phyloP scores from a whole-genome alignment of 2,797 vertebrate genomes.

The Hippopotamyrus pictus region DNA sequence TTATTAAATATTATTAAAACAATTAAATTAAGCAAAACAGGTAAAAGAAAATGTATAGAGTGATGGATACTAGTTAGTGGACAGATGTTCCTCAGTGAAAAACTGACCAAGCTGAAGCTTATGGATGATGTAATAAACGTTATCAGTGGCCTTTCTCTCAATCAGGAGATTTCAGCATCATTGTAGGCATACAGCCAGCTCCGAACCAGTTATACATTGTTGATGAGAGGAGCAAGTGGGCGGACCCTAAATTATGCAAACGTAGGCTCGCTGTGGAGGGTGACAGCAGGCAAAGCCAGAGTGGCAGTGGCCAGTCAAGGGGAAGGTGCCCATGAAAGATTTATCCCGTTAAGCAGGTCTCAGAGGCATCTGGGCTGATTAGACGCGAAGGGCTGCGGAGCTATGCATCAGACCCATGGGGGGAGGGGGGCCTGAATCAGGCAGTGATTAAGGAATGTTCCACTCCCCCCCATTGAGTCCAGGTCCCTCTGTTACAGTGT shows the following conservation, averaged over 20 bases:
- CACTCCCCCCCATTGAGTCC: constrained; percentile 25
- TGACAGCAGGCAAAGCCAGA: constrained; percentile 57
- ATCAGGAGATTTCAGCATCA: not conserved
- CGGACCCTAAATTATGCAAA: not conserved
- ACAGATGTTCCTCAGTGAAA: not conserved
- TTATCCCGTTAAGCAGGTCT: constrained; percentile 62
- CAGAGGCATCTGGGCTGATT: constrained; percentile 53
- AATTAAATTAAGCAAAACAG: not conserved
- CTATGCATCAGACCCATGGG: constrained; percentile 45
- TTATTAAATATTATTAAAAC: not conserved
- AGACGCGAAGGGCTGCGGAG: constrained; percentile 53
- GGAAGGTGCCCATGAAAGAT: constrained; percentile 64
- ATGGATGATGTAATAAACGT: not conserved
- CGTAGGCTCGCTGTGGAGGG: constrained; percentile 35
- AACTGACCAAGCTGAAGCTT: not conserved
- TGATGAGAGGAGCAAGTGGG: not conserved
- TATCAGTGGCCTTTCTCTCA: not conserved
- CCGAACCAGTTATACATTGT: not conserved
- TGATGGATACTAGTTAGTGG: not conserved
- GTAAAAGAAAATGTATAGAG: not conserved
- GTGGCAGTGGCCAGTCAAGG: constrained; percentile 56
- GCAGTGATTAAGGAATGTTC: constrained; percentile 40
- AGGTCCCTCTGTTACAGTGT: not conserved
- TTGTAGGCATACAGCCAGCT: not conserved
- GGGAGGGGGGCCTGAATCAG: constrained; percentile 40